Base-by-base conservation (phyloP, 2,797 vertebrate species). In the Poeciliopsis infans region DNA sequence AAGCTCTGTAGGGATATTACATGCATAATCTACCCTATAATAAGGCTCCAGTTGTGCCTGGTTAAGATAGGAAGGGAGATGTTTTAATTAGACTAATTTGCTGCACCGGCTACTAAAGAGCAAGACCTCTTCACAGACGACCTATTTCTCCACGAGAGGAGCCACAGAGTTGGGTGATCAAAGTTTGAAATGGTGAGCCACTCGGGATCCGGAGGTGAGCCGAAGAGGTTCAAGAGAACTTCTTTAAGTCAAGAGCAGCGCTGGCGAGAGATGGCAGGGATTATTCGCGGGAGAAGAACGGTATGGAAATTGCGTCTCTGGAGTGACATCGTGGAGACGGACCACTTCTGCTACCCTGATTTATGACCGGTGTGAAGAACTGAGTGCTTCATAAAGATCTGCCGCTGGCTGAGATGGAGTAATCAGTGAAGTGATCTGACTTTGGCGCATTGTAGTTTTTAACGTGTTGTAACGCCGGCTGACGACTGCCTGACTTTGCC, bases 321-420 rank as follows among this genome's bases (percentile, higher is more conserved):
- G 90, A 85, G 93, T 86, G 86, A 90, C 90, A 85, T 91, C 91
- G 78, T 59, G 1, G 86, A 93, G 90, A 91, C 80, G 61, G 86
- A 86, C 81, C 82, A 88, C 90, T 90, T 90, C 87, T 88, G 91
- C 90, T 86, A 79, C 69, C 79, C 85, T 93, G 93, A 95, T 95
- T 94, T 94, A 94, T 91, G 90, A 86, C 81, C 82, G 81, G 89
- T 88, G 88, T 77, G 85, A 91, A 91, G 90, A 92, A 93, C 81
- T 85, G 92, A 94, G 93, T 91, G 92, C 91, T 93, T 93, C 92
- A 92, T 94, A 92, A 93, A 94, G 94, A 92, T 93, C 90, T 87
- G 89, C 90, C 80, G 84, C 90, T 86, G 89, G 91, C 93, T 91
- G 86, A 93, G 90, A 92, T 87, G 83, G 83, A 90, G 90, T 89